These are phyloP conservation scores for Morelia viridis DNA, from an alignment of 2,797 vertebrate species.

Conservation along the genomic window DNA sequence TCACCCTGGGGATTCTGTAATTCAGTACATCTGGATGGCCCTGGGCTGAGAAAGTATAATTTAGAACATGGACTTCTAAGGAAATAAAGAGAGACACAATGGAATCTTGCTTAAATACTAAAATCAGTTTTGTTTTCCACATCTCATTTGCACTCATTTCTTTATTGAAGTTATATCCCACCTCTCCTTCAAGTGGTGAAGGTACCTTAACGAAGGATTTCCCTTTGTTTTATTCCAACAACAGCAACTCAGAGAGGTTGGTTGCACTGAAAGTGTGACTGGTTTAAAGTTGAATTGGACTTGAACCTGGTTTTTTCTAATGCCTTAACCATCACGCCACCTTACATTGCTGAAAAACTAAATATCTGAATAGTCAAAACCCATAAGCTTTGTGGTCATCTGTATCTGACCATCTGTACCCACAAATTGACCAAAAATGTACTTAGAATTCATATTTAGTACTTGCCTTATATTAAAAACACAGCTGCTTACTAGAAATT, in stretches of 20 bases:
- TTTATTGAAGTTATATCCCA: background rate
- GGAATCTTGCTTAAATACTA: background rate
- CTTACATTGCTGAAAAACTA: background rate
- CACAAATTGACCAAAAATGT: background rate
- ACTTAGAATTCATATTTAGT: background rate
- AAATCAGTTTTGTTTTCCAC: background rate
- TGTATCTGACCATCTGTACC: background rate
- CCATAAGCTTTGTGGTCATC: background rate
- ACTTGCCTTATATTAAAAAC: background rate
- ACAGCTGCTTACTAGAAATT: constrained; percentile 29
- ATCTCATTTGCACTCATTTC: background rate
- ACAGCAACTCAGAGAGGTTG: background rate
- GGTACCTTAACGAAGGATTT: background rate
- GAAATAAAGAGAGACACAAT: background rate
- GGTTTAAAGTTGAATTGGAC: background rate
- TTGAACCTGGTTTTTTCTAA: too few species aligned
- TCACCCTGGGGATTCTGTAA: background rate
- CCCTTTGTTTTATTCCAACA: background rate
- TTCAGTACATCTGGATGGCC: background rate
- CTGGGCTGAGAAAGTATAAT: background rate
- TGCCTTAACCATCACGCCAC: background rate
- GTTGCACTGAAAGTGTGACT: background rate
- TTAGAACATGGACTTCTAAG: background rate
- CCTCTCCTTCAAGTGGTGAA: background rate
- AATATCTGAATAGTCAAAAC: background rate